Evolutionary conservation across 2,888 invertebrate species (phyloP).

Genomic region (Pollenia labialis): DNA sequence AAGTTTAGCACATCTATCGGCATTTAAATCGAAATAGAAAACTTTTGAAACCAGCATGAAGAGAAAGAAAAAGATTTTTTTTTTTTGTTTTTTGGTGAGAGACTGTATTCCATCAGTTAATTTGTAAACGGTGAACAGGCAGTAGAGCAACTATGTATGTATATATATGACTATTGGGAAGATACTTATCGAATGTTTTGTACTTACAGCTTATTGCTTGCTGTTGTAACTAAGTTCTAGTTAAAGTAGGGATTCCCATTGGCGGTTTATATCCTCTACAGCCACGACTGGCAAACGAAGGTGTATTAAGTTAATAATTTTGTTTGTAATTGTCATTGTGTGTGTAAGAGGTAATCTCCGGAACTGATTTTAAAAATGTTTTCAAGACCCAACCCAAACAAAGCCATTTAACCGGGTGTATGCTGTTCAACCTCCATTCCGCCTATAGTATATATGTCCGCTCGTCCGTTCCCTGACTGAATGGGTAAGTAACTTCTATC

Average conservation of each 20-base stretch:
- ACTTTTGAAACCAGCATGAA: constrained; percentile 33
- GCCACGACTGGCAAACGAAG: no score
- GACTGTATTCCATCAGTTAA: background rate
- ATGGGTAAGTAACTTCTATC: no score
- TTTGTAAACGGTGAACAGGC: constrained; percentile 22
- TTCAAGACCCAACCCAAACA: no score
- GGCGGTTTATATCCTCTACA: no score
- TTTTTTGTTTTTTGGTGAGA: background rate
- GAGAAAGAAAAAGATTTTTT: background rate
- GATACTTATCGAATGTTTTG: constrained; percentile 55
- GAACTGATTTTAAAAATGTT: no score
- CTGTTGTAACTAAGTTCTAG: constrained; percentile 25
- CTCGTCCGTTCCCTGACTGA: no score
- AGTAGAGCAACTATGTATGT: background rate
- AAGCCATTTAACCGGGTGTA: no score
- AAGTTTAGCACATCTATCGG: constrained; percentile 25
- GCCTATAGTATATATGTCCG: no score
- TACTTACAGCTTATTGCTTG: constrained; percentile 5
- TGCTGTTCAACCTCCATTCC: no score
- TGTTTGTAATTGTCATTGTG: no score
- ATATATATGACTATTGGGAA: constrained; percentile 46
- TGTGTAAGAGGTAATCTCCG: no score
- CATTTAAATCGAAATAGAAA: constrained; percentile 5
- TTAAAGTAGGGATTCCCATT: background rate
- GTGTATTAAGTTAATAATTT: no score